phyloP scores from a whole-genome alignment of 2,797 vertebrate species.

The Orestias chungarensis region DNA sequence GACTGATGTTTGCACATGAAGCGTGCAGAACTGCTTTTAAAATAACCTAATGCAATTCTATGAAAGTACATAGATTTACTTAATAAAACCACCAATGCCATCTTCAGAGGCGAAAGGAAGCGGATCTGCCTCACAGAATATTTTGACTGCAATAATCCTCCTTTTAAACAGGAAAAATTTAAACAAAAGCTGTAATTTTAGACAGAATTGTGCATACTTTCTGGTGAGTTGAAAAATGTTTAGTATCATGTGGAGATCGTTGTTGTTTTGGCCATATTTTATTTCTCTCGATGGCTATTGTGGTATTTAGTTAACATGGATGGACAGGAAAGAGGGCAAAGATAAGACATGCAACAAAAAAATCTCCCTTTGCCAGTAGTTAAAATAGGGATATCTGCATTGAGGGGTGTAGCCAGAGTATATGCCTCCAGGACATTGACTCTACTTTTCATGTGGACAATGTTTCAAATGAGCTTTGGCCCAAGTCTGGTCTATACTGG shows the following conservation, averaged over 20 bases:
- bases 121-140: neutral
- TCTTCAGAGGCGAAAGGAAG: neutral
- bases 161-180: neutral
- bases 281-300: too few relatives aligned
- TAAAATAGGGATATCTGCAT: too few relatives aligned
- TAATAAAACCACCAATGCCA: neutral
- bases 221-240: neutral
- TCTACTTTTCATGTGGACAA: too few relatives aligned
- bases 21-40: neutral
- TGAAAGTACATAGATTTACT: neutral
- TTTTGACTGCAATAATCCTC: neutral
- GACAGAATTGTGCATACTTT: neutral
- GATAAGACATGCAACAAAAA: too few relatives aligned
- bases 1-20: neutral
- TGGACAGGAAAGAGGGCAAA: too few relatives aligned
- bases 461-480: too few relatives aligned
- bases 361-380: too few relatives aligned
- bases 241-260: neutral
- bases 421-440: too few relatives aligned
- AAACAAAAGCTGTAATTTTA: neutral
- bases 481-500: too few relatives aligned
- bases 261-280: neutral
- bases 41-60: neutral
- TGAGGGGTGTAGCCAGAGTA: too few relatives aligned
- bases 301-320: too few relatives aligned